These are phyloP conservation scores for Papilio aristodemus DNA, from an alignment of 1,140 invertebrate genomes.

Conservation along the genomic window DNA sequence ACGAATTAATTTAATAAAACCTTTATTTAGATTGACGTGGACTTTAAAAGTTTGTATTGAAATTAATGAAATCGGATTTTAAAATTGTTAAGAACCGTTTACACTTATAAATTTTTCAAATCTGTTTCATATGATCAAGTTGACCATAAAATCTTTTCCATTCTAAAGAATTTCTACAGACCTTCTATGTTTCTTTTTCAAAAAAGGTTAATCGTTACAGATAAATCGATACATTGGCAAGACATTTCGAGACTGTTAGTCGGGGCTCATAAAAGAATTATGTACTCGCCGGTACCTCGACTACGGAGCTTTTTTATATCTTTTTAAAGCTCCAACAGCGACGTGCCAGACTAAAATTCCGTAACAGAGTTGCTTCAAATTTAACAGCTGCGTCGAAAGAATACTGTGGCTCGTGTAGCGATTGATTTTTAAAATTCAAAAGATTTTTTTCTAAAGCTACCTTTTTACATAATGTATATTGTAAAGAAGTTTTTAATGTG, in stretches of 20 bases:
- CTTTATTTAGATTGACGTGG: constrained; percentile 18
- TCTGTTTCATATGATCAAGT: too few species aligned
- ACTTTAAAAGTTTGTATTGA: constrained; percentile 17
- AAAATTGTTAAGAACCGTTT: neutral
- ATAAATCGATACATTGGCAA: constrained; percentile 11
- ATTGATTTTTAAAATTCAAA: neutral
- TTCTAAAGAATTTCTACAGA: too few species aligned
- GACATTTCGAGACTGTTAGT: neutral
- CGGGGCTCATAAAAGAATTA: neutral
- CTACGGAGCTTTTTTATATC: neutral
- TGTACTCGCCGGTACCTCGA: neutral
- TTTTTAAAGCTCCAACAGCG: constrained; percentile 3
- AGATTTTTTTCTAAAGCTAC: neutral
- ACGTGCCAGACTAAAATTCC: constrained; percentile 8
- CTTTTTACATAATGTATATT: too few species aligned
- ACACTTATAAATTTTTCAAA: neutral
- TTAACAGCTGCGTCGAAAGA: neutral
- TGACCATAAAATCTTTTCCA: neutral
- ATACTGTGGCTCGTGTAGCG: neutral
- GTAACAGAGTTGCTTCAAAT: neutral
- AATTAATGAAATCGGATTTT: constrained; percentile 2
- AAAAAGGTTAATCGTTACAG: neutral
- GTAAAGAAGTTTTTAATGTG: too few species aligned
- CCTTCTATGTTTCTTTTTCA: neutral
- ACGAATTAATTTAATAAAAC: constrained; percentile 18